Evolutionary conservation across 2,888 invertebrate species (phyloP), one percentile per base, ranked within the genome.

Genomic region (Sepiola atlantica): DNA sequence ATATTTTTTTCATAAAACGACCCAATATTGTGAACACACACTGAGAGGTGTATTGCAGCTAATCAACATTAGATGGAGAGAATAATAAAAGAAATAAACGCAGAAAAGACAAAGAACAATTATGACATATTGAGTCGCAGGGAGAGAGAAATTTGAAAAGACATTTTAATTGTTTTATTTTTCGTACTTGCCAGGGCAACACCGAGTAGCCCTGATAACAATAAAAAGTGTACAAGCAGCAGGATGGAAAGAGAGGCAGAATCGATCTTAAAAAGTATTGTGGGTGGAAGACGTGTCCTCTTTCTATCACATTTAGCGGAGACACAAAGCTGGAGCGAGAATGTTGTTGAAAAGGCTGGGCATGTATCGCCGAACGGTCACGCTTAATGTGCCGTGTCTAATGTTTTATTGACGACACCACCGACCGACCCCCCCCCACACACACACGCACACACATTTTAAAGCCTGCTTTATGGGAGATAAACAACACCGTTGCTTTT

Each of bases 351-450:
- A 77, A 77, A 77, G 77, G n/a, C 77, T 18, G n/a, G 77, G 3
- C 77, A 32, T 77, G 77, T 77, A 32, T 77, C 4, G n/a, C 77
- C 77, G 77, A 14, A 14, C n/a, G 77, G 77, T 77, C 77, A 77
- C 32, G 77, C 77, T 77, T 32, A 77, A 77, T 77, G 77, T 77
- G 12, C 77, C 77, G 77, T 77, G 4, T 77, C 77, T 77, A 77
- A 77, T 77, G 77, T 77, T 77, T 77, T 77, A 77, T 77, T 77
- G 77, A 77, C 77, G 77, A 77, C n/a, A n/a, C 77, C 77, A 77
- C 32, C 77, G 16, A 10, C 45, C 45, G 45, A n/a, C n/a, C n/a
- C n/a, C 45, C 45, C 45, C 8, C 45, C 45, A 45, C 45, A n/a
- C n/a, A n/a, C n/a, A n/a, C n/a, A n/a, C n/a, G n/a, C n/a, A n/a